Percentiles rank a stretch among this genome's conserved stretches.
Evolutionary conservation across 2,797 vertebrate genomes (phyloP).

Genomic region (Helostoma temminkii): DNA sequence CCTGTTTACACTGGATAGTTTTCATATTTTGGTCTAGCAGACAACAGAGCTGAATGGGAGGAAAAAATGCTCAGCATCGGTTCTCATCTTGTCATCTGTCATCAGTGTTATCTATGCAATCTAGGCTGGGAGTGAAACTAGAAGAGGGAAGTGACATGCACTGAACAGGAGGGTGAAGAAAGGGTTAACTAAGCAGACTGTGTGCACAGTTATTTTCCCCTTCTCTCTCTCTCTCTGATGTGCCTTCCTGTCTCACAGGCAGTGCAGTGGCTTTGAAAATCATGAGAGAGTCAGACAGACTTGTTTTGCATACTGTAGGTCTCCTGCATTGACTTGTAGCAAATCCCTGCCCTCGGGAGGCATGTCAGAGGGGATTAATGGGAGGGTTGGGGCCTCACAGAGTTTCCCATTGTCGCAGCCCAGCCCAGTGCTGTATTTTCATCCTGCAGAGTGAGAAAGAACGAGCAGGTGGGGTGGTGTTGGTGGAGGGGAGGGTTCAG

Average conservation of each 20-base stretch:
- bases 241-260: conserved; percentile 80
- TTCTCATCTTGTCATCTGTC: conserved; percentile 70
- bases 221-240: conserved; percentile 54
- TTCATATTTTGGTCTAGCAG: conserved; percentile 50
- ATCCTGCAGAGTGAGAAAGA: conserved; percentile 73
- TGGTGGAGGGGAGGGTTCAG: conserved; percentile 18
- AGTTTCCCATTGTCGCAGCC: conserved; percentile 85
- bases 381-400: conserved; percentile 77
- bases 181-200: conserved; percentile 78
- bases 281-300: conserved; percentile 75
- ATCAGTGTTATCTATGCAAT: conserved; percentile 68
- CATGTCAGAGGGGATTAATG: conserved; percentile 86
- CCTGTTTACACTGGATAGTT: conserved; percentile 56
- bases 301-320: conserved; percentile 84
- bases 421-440: conserved; percentile 79
- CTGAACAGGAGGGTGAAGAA: conserved; percentile 54
- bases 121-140: conserved; percentile 58
- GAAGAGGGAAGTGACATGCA: conserved; percentile 47
- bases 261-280: conserved; percentile 77
- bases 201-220: conserved; percentile 48
- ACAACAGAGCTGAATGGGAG: not conserved
- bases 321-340: conserved; percentile 85
- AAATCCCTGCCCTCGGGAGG: conserved; percentile 83
- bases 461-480: conserved; percentile 69
- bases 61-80: conserved; percentile 35